Percentiles rank a stretch among this genome's conserved stretches.
These are phyloP conservation scores for Lichenostomus cassidix DNA, from an alignment of 2,113 vertebrate genomes.

Conservation along the genomic window DNA sequence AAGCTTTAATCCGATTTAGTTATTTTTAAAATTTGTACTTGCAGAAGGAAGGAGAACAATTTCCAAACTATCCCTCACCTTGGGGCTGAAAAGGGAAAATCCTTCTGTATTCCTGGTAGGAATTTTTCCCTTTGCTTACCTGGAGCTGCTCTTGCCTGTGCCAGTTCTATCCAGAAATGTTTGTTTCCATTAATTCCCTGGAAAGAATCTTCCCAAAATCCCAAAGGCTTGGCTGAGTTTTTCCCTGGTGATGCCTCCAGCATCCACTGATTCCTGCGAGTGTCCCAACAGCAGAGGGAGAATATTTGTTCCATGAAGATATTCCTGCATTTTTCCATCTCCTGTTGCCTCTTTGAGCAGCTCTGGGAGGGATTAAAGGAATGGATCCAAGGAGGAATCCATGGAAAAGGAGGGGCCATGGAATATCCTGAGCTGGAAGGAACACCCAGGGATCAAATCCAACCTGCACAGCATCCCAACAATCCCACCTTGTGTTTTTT, in stretches of 20 bases:
- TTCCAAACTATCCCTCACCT: neutral
- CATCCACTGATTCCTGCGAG: neutral
- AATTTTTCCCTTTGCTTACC: neutral
- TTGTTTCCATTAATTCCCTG: neutral
- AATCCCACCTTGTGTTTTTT: neutral
- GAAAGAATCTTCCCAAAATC: neutral
- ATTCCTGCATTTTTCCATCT: neutral
- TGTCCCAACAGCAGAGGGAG: neutral
- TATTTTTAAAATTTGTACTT: neutral
- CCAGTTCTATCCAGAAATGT: neutral
- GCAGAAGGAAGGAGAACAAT: neutral
- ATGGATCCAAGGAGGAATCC: neutral
- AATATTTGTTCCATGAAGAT: neutral
- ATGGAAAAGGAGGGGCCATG: neutral
- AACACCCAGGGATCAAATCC: neutral
- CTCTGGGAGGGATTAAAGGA: neutral
- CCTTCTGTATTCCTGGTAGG: neutral
- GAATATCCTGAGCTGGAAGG: neutral
- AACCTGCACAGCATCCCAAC: neutral
- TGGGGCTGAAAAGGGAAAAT: neutral
- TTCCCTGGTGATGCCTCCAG: neutral
- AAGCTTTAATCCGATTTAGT: constrained; percentile 48
- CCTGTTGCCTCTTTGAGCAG: neutral
- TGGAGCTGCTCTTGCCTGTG: neutral
- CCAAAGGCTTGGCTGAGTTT: neutral